A percentile compares a stretch with the other conserved stretches of the same genome.
Conservation (phyloP, 2,797 vertebrate species). For the Sebastes nivosus region DNA sequence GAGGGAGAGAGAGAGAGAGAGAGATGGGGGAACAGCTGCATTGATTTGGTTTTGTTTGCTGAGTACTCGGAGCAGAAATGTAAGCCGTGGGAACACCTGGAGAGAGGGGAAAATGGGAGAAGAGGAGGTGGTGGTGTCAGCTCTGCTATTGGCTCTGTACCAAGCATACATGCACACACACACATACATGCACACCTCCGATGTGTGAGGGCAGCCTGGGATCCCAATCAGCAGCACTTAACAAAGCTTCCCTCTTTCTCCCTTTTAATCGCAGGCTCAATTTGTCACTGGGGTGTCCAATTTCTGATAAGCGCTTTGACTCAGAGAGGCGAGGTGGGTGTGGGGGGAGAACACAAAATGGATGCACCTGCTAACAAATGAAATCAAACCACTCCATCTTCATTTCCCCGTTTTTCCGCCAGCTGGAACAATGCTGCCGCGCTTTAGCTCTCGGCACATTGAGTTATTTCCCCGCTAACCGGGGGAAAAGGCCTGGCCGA, state of each 20-base stretch:
- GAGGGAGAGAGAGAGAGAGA: background rate
- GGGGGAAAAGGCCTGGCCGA: constrained; percentile 34
- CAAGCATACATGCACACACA: constrained; percentile 49
- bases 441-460: constrained; percentile 63
- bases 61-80: constrained; percentile 76
- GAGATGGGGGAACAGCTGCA: constrained; percentile 70
- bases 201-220: constrained; percentile 71
- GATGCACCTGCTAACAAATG: constrained; percentile 86
- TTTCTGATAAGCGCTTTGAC: constrained; percentile 82
- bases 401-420: constrained; percentile 70
- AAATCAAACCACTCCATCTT: constrained; percentile 84
- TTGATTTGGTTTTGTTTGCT: constrained; percentile 78
- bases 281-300: constrained; percentile 85
- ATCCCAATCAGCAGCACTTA: constrained; percentile 81
- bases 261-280: constrained; percentile 82
- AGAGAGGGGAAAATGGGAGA: constrained; percentile 68
- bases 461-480: constrained; percentile 67
- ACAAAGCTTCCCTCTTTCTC: constrained; percentile 80
- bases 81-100: constrained; percentile 82
- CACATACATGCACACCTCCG: constrained; percentile 51
- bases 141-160: constrained; percentile 68
- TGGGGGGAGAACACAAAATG: constrained; percentile 78
- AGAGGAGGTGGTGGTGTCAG: constrained; percentile 61
- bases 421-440: constrained; percentile 76
- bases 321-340: constrained; percentile 65